These are phyloP conservation scores for Linnaemya vulpina DNA, from an alignment of 2,888 invertebrate species.

Conservation along the genomic window DNA sequence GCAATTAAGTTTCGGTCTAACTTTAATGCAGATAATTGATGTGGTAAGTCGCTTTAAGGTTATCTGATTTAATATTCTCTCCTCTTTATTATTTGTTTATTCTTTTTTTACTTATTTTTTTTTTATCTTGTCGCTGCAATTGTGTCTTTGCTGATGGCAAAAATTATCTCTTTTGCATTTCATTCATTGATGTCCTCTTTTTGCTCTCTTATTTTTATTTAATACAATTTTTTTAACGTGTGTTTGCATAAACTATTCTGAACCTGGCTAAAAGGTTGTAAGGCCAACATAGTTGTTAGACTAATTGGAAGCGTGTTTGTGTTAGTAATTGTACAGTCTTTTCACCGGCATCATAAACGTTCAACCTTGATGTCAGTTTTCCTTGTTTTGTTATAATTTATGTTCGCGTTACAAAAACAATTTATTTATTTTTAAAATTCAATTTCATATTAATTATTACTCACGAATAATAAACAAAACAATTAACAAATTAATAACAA, in stretches of 20 bases:
- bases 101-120: background rate
- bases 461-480: too few relatives aligned
- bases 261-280: conserved; percentile 50
- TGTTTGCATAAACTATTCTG: conserved; percentile 13
- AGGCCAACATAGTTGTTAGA: conserved; percentile 52
- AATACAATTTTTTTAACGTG: conserved; percentile 26
- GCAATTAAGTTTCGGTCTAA: conserved; percentile 96
- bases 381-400: background rate
- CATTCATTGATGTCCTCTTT: conserved; percentile 11
- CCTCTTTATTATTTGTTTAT: too few relatives aligned
- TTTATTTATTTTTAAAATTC: too few relatives aligned
- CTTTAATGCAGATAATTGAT: conserved; percentile 98
- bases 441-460: too few relatives aligned
- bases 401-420: too few relatives aligned
- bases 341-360: background rate
- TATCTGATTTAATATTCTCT: conserved; percentile 13
- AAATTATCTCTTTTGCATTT: conserved; percentile 31
- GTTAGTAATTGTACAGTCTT: conserved; percentile 6
- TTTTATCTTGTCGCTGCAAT: background rate
- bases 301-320: conserved; percentile 17
- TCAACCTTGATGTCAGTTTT: conserved; percentile 6
- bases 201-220: background rate
- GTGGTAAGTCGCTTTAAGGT: too few relatives aligned
- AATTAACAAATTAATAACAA: too few relatives aligned
- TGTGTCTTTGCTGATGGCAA: conserved; percentile 13